Evolutionary conservation across 1,140 invertebrate species (phyloP), one percentile per base, ranked within the genome.

Genomic region (Coboldia fuscipes): DNA sequence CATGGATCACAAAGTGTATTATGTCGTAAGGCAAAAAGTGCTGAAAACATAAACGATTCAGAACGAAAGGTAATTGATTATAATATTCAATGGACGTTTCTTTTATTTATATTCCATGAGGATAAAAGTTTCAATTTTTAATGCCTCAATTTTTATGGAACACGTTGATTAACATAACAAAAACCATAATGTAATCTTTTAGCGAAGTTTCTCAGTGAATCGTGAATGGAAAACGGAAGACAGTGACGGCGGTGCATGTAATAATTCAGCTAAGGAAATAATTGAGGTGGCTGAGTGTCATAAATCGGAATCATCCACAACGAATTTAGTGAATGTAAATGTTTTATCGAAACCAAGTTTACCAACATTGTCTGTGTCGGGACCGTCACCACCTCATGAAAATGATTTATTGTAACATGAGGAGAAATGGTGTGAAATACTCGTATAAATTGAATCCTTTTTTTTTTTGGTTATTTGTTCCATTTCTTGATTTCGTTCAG

Each of bases 1-100:
- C 72, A 78, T 45, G 75, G 75, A 3, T 78, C 74, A n/a, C 73
- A 76, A 39, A 79, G 75, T 14, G 67, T 69, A 39, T 52, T 78
- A 24, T 81, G 75, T 47, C 64, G 75, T 9, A 78, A 78, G 54
- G 75, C 76, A 43, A 72, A 72, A 58, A 78, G 70, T 56, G 70
- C 68, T 42, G 68, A 72, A 45, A 72, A 72, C 45, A 62, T 72
- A 34, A 68, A 65, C 7, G 48, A 53, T 26, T 53, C 52, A 37
- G 49, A 47, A 19, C 30, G 50, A 29, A 50, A 47, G 41, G 51
- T 53, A 24, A 36, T 31, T 37, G 6, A 4, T 24, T 20, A 9
- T 14, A 3, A 13, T 2, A 10, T 30, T 30, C 5, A 6, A n/a
- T 33, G 18, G 3, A 22, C 21, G 30, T 8, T 5, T 9, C 10